Conservation (phyloP, 2,113 vertebrate species). For the Rostratula benghalensis region DNA sequence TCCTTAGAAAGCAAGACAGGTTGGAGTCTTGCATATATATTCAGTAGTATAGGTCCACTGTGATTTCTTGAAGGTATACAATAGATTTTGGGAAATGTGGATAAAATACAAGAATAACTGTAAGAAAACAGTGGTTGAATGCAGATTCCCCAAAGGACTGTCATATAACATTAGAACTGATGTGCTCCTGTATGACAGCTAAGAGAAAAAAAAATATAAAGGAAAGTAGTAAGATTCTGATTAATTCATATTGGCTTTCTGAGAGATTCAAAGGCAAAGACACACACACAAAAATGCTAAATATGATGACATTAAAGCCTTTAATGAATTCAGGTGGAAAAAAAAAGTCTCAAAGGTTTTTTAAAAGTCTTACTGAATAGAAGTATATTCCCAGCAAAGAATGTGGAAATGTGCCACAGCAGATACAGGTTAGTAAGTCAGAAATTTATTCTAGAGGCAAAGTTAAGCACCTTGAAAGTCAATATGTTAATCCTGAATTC, state of each 20-base stretch:
- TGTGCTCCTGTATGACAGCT: slow-evolving; percentile 9
- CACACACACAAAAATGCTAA: neutral
- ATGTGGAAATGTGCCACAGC: neutral
- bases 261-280: slow-evolving; percentile 11
- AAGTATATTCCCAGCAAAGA: neutral
- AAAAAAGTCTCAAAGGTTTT: neutral
- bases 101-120: slow-evolving; percentile 26
- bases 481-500: neutral
- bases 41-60: neutral
- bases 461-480: slow-evolving; percentile 11
- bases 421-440: neutral
- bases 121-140: slow-evolving; percentile 30
- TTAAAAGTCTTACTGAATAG: neutral
- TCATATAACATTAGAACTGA: slow-evolving; percentile 29
- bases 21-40: neutral
- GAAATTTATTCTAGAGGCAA: slow-evolving; percentile 9
- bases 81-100: neutral
- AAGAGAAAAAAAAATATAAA: neutral
- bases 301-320: slow-evolving; percentile 26
- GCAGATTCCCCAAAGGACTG: neutral
- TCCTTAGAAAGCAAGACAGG: neutral
- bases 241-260: slow-evolving; percentile 45
- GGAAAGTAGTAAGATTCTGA: neutral
- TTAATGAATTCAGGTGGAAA: neutral
- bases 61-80: slow-evolving; percentile 12